Conservation (phyloP, 2,797 vertebrate genomes). For the Loriculus beryllinus region DNA sequence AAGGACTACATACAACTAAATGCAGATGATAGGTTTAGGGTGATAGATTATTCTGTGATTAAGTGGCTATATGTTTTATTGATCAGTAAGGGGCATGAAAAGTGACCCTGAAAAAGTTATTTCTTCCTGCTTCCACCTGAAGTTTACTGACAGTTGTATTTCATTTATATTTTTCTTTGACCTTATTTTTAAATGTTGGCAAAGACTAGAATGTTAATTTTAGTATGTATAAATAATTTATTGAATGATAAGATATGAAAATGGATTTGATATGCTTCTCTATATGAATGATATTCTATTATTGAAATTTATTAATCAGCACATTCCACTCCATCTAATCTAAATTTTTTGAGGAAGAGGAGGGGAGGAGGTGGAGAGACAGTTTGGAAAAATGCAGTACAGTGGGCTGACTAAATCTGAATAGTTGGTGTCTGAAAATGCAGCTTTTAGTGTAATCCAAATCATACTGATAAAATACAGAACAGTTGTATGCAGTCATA, state of each 20-base stretch:
- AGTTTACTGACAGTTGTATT: background rate
- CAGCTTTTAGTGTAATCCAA: conserved; percentile 8
- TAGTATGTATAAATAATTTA: conserved; percentile 61
- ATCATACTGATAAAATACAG: conserved; percentile 7
- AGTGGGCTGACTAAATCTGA: conserved; percentile 22
- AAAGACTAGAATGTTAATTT: conserved; percentile 31
- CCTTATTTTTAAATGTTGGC: background rate
- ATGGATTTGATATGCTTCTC: conserved; percentile 24
- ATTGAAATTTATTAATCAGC: conserved; percentile 45
- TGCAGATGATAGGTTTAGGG: background rate
- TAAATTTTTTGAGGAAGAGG: conserved; percentile 24
- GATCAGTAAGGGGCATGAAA: background rate
- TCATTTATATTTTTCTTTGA: background rate
- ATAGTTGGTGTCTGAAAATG: background rate
- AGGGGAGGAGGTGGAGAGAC: background rate
- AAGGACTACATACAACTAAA: background rate
- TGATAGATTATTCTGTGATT: background rate
- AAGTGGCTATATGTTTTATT: background rate
- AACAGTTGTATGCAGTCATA: conserved; percentile 8
- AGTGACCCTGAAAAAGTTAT: background rate
- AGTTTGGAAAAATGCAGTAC: background rate
- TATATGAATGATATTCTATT: conserved; percentile 9
- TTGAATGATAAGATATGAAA: conserved; percentile 47
- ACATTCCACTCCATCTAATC: conserved; percentile 37
- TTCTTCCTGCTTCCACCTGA: background rate